A percentile compares a stretch with the other conserved stretches of the same genome.
phyloP scores from a whole-genome alignment of 1,140 invertebrate species.

The Zaprionus ornatus region DNA sequence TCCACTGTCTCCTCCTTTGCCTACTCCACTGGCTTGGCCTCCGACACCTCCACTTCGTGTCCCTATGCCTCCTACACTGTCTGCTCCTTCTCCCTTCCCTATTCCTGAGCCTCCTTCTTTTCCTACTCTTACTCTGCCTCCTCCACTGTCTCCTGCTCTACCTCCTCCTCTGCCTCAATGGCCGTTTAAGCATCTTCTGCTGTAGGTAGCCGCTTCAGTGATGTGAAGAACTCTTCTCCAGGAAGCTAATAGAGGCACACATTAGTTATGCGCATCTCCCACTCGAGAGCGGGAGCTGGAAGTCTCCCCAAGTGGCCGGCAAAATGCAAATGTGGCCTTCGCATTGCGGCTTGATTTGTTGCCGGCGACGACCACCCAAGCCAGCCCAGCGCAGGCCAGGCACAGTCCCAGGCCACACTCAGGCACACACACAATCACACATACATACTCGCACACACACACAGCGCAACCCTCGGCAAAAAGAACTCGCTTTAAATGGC shows the following conservation, averaged over 20 bases:
- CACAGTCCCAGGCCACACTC: neutral
- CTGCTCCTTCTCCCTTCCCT: too few relatives aligned
- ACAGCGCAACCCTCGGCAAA: neutral
- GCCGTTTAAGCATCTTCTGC: too few relatives aligned
- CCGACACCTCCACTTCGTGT: too few relatives aligned
- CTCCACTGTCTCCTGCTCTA: neutral
- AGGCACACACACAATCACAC: neutral
- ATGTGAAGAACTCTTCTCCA: neutral
- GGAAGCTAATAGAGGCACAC: neutral
- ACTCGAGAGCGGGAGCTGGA: neutral
- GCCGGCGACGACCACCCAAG: constrained; percentile 33
- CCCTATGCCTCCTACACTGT: too few relatives aligned
- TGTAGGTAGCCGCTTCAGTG: neutral
- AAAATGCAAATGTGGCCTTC: constrained; percentile 37
- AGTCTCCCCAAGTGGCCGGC: neutral
- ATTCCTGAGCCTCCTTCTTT: too few relatives aligned
- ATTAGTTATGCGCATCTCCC: constrained; percentile 24
- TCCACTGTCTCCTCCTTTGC: too few relatives aligned
- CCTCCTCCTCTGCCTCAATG: too few relatives aligned
- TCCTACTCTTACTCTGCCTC: too few relatives aligned
- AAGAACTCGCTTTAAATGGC: constrained; percentile 48
- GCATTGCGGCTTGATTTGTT: constrained; percentile 11
- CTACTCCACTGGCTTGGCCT: too few relatives aligned
- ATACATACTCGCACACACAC: neutral
- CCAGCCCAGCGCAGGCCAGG: neutral